Evolutionary conservation across 2,797 vertebrate genomes (phyloP).

Genomic region (Amniataba percoides): DNA sequence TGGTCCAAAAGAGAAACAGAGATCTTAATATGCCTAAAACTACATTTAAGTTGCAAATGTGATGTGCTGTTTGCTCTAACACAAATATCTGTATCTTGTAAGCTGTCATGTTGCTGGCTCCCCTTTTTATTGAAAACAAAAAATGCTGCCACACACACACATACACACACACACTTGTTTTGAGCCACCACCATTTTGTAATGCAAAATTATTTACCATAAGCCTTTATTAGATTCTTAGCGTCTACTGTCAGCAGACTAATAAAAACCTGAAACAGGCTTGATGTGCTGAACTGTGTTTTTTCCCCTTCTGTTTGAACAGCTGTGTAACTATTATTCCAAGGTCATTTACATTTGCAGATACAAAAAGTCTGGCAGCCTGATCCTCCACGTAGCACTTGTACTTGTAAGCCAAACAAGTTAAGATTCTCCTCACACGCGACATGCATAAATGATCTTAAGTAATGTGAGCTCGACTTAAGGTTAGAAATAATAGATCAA

Average conservation of each 20-base stretch:
- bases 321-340: constrained; percentile 34
- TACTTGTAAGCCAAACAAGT: constrained; percentile 30
- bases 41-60: not conserved
- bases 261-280: constrained; percentile 6
- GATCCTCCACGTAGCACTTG: constrained; percentile 5
- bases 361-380: constrained; percentile 23
- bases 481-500: constrained; percentile 82
- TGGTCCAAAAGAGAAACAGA: not conserved
- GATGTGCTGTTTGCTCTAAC: not conserved
- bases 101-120: not conserved
- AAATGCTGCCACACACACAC: not conserved
- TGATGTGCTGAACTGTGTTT: constrained; percentile 6
- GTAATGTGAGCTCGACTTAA: constrained; percentile 65
- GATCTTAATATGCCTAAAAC: not conserved
- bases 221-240: constrained; percentile 21
- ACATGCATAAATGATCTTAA: constrained; percentile 75
- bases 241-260: constrained; percentile 2
- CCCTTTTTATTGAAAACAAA: not conserved
- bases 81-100: not conserved
- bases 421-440: constrained; percentile 56
- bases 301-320: constrained; percentile 27
- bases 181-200: constrained; percentile 1
- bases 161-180: not conserved
- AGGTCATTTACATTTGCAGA: constrained; percentile 47
- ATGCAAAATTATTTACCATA: constrained; percentile 5